Evolutionary conservation across 92 coral and sea anemone species (phyloP).

Genomic region (Parazoanthus swiftii): DNA sequence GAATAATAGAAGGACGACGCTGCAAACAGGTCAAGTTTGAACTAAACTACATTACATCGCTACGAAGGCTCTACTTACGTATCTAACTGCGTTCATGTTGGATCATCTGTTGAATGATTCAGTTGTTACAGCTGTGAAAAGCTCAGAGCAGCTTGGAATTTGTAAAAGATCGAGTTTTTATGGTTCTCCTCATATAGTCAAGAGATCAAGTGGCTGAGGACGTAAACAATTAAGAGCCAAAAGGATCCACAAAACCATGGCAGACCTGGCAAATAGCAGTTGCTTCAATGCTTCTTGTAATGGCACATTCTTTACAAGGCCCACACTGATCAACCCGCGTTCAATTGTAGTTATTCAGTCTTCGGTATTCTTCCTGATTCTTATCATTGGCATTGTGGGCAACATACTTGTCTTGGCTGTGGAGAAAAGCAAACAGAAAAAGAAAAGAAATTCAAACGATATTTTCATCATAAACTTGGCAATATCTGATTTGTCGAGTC

Average conservation of each 20-base stretch:
- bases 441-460: slow-evolving; percentile 49
- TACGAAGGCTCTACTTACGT: background rate
- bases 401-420: slow-evolving; percentile 55
- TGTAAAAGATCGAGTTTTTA: background rate
- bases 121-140: background rate
- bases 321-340: background rate
- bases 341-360: background rate
- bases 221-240: background rate
- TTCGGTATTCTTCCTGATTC: background rate
- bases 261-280: background rate
- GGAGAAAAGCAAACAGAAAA: slow-evolving; percentile 29
- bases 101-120: background rate
- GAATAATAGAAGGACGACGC: too few species aligned
- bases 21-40: background rate
- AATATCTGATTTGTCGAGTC: slow-evolving; percentile 52
- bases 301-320: background rate
- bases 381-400: slow-evolving; percentile 11
- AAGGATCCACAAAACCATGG: background rate
- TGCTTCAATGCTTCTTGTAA: slow-evolving; percentile 8
- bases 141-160: too few species aligned
- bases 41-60: background rate
- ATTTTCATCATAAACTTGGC: slow-evolving; percentile 60
- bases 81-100: background rate
- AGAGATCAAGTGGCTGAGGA: background rate
- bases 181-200: background rate